A percentile compares a stretch with the other conserved stretches of the same genome.
These are phyloP conservation scores for Brachyalestes nurse DNA, from an alignment of 2,797 vertebrate genomes.

Conservation along the genomic window DNA sequence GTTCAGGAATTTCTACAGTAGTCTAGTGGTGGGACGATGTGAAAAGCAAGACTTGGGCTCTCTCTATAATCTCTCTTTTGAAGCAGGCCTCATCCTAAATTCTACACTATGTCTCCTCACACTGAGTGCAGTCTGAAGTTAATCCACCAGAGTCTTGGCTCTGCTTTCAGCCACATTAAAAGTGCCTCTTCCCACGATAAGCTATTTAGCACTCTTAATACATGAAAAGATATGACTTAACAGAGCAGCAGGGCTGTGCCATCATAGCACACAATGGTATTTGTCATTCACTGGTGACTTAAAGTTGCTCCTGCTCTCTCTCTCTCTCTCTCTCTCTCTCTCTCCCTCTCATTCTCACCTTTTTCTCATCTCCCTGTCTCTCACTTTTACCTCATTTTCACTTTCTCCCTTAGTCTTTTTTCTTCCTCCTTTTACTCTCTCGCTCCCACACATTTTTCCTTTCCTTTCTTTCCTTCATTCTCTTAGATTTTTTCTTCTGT, in stretches of 20 bases:
- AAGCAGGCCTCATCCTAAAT: constrained; percentile 52
- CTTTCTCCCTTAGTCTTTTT: too few relatives aligned
- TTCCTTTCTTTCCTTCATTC: too few relatives aligned
- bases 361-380: neutral
- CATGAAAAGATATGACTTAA: constrained; percentile 54
- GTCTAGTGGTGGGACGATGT: constrained; percentile 25
- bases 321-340: neutral
- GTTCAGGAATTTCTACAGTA: constrained; percentile 55
- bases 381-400: too few relatives aligned
- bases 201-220: constrained; percentile 48
- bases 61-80: constrained; percentile 54
- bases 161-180: constrained; percentile 44
- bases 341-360: neutral
- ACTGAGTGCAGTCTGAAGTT: constrained; percentile 50
- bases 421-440: too few relatives aligned
- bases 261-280: constrained; percentile 51
- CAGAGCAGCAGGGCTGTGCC: constrained; percentile 43
- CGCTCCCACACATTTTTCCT: too few relatives aligned
- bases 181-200: constrained; percentile 47
- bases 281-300: constrained; percentile 54
- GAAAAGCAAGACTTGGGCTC: constrained; percentile 40
- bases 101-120: constrained; percentile 49
- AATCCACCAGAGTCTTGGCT: constrained; percentile 54
- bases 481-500: too few relatives aligned
- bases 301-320: constrained; percentile 23